Evolutionary conservation across 2,797 vertebrate species (phyloP).

Genomic region (Microctenopoma stevenorrisi): DNA sequence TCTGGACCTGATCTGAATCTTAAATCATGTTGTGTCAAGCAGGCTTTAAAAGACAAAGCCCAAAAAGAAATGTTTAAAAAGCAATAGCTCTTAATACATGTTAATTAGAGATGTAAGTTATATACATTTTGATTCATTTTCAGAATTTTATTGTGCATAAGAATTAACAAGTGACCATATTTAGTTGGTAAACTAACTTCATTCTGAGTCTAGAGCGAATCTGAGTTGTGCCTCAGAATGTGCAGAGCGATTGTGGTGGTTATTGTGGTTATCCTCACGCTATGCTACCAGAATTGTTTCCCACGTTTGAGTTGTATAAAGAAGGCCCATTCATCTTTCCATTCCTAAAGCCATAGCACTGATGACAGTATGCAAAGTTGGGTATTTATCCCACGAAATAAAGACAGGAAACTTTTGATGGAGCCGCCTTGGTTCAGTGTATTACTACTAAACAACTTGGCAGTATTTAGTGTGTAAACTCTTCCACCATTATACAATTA

Average conservation of each 20-base stretch:
- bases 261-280: constrained; percentile 71
- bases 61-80: constrained; percentile 35
- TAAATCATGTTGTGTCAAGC: constrained; percentile 37
- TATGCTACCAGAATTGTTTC: constrained; percentile 66
- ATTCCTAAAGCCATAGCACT: constrained; percentile 76
- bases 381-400: constrained; percentile 54
- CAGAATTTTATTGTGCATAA: constrained; percentile 40
- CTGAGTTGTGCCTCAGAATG: constrained; percentile 37
- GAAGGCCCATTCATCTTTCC: constrained; percentile 37
- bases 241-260: constrained; percentile 52
- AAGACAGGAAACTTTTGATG: constrained; percentile 44
- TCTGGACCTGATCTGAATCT: constrained; percentile 49
- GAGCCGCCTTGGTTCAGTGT: constrained; percentile 66
- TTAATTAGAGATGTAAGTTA: constrained; percentile 47
- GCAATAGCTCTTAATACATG: constrained; percentile 63
- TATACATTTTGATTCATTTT: constrained; percentile 43
- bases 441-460: constrained; percentile 78
- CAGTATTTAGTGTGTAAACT: constrained; percentile 84
- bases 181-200: constrained; percentile 27
- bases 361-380: constrained; percentile 69
- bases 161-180: constrained; percentile 30
- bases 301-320: constrained; percentile 32
- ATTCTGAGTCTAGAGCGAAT: constrained; percentile 41
- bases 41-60: constrained; percentile 17
- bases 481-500: constrained; percentile 50